These are phyloP conservation scores for Musca vetustissima DNA, from an alignment of 1,140 invertebrate genomes.

Conservation along the genomic window DNA sequence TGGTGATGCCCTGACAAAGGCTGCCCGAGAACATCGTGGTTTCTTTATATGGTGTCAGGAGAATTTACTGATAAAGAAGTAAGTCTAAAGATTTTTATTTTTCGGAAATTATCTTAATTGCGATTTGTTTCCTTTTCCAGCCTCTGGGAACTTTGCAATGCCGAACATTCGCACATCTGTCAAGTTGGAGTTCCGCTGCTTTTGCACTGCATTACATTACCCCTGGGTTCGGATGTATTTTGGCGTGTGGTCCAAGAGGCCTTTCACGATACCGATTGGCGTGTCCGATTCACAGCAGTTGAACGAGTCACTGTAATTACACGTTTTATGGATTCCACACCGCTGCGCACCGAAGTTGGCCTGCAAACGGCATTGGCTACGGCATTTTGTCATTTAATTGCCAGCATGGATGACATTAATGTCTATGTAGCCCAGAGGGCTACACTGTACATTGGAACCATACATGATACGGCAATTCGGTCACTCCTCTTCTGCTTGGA, in stretches of 20 bases:
- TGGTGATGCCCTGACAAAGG: slow-evolving; percentile 87
- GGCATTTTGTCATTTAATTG: slow-evolving; percentile 95
- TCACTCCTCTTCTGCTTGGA: slow-evolving; percentile 84
- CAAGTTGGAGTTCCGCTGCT: slow-evolving; percentile 87
- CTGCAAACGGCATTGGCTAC: slow-evolving; percentile 94
- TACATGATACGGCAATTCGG: slow-evolving; percentile 85
- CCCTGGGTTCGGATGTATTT: slow-evolving; percentile 90
- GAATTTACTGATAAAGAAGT: slow-evolving; percentile 94
- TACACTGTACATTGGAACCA: slow-evolving; percentile 88
- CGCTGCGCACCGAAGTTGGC: slow-evolving; percentile 77
- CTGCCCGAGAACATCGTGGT: slow-evolving; percentile 85
- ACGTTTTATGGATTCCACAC: slow-evolving; percentile 87
- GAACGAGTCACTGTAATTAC: slow-evolving; percentile 91
- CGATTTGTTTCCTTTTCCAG: slow-evolving; percentile 60
- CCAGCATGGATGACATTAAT: slow-evolving; percentile 93
- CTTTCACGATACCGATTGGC: slow-evolving; percentile 90
- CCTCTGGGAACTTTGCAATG: slow-evolving; percentile 90
- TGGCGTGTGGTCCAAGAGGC: slow-evolving; percentile 92
- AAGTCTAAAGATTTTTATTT: slow-evolving; percentile 49
- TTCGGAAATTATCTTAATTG: not conserved
- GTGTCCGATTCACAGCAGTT: slow-evolving; percentile 87
- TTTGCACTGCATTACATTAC: slow-evolving; percentile 91
- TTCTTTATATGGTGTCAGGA: slow-evolving; percentile 98
- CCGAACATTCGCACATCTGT: slow-evolving; percentile 90
- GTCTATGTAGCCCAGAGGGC: slow-evolving; percentile 92